Evolutionary conservation across 2,113 vertebrate species (phyloP).

Genomic region (Raja brachyura): DNA sequence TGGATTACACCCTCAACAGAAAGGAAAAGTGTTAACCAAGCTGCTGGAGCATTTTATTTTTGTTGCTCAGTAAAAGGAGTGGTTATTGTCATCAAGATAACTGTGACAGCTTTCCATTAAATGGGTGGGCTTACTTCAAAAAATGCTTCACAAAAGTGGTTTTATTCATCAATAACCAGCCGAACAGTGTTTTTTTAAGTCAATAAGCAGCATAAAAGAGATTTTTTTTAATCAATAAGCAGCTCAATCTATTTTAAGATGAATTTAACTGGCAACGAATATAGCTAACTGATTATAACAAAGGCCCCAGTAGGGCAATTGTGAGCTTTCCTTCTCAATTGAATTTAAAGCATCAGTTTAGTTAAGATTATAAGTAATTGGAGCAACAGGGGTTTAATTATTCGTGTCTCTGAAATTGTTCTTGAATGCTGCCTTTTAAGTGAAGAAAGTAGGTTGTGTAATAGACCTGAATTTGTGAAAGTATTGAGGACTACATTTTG

Average conservation of each 20-base stretch:
- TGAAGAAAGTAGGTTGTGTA: constrained; percentile 35
- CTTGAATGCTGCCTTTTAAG: constrained; percentile 36
- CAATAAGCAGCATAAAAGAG: too few relatives aligned
- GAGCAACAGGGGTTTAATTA: constrained; percentile 30
- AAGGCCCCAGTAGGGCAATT: background rate
- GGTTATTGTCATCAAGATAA: background rate
- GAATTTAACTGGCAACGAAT: constrained; percentile 37
- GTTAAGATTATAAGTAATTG: constrained; percentile 38
- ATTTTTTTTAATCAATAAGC: background rate
- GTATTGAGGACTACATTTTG: constrained; percentile 10
- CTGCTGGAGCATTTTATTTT: background rate
- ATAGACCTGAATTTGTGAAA: background rate
- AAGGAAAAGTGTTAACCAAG: background rate
- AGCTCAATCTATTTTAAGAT: background rate
- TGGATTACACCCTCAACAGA: background rate
- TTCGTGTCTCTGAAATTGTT: constrained; percentile 39
- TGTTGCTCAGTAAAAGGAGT: background rate
- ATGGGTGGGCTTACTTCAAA: background rate
- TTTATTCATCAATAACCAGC: background rate
- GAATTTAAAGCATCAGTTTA: constrained; percentile 34
- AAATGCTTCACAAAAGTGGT: too few relatives aligned
- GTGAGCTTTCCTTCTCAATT: constrained; percentile 15
- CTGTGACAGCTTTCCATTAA: background rate
- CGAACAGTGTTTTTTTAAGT: background rate
- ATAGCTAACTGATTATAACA: constrained; percentile 19